A percentile compares a stretch with the other conserved stretches of the same genome.
phyloP scores from a whole-genome alignment of 2,797 vertebrate species.

The Momotus momota region DNA sequence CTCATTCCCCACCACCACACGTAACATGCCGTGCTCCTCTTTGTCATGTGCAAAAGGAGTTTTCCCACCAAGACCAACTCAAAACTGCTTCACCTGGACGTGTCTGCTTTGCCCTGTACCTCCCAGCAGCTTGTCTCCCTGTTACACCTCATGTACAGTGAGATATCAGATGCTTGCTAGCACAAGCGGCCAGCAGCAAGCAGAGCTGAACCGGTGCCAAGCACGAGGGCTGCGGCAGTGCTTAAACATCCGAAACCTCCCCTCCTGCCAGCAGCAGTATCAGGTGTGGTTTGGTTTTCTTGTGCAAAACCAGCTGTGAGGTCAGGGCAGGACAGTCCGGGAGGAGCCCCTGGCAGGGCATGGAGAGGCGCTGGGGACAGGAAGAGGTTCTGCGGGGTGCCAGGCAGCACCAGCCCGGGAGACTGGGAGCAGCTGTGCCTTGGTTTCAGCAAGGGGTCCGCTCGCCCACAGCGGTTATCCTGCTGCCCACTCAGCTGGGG shows the following conservation, averaged over 20 bases:
- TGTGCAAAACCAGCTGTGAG: neutral
- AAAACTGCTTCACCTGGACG: accelerated
- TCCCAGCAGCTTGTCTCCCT: neutral
- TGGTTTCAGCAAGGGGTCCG: neutral
- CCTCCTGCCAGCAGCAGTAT: neutral
- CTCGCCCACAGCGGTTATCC: neutral
- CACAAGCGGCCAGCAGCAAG: neutral
- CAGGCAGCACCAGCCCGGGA: neutral
- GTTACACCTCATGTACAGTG: neutral
- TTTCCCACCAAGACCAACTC: neutral
- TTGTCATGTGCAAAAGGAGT: too few species aligned
- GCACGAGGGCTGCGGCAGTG: neutral
- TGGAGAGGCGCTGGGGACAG: accelerated
- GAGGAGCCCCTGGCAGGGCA: neutral
- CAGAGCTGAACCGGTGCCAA: neutral
- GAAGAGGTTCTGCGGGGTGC: neutral
- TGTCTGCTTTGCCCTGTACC: neutral
- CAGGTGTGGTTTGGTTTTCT: neutral
- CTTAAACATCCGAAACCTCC: neutral
- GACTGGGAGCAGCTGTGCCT: neutral
- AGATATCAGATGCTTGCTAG: neutral
- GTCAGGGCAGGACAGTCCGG: neutral
- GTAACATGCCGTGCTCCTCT: neutral
- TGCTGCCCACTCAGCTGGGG: neutral
- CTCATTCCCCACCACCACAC: neutral